Base-by-base conservation (phyloP, 1,140 invertebrate genomes). In the Trichonephila clavipes region DNA sequence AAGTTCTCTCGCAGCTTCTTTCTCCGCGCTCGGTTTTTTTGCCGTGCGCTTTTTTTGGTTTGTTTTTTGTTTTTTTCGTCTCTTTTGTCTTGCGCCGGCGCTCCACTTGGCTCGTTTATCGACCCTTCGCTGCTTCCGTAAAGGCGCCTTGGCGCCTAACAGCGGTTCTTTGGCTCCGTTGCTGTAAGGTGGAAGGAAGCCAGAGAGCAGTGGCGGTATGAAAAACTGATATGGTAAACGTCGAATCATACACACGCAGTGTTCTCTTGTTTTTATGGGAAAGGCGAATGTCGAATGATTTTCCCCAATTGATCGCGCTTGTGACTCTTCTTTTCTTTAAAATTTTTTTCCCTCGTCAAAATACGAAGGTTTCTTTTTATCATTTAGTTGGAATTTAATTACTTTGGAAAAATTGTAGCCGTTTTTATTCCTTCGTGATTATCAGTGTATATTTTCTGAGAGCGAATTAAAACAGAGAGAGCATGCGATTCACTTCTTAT, bases 81-180 rank as follows among this genome's bases (percentile, higher is more conserved):
- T 86, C 92, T 81, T 66, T 92, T 88, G 69, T 88, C 40, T 77
- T 64, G 66, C 90, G 34, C 40, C 62, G 77, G 81, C 86, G 34
- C 66, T 61, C n/a, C 28, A 81, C 62, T 93, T 93, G 91, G 91
- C 91, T n/a, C 82, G 40, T 69, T 86, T 92, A 86, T 92, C 81
- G 90, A 85, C 81, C 72, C 21, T 51, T 64, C 59, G 62, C 34
- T 62, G 69, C 64, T 88, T 34, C 34, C 61, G 85, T 62, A n/a
- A 62, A 28, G 64, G 8, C 34, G 64, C 19, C 21, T 90, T 90
- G 89, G 89, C 66, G 89, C 14, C 28, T 18, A 21, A 16, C 24
- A 51, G 44, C 77, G 16, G 77, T 19, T 77, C 16, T 83, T 83
- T 83, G 51, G 82, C 40, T 83, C 44, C 44, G 0, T 58, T 59